Evolutionary conservation across 1,140 invertebrate genomes (phyloP), one percentile per base, ranked within the genome.

Genomic region (Nymphalis io): DNA sequence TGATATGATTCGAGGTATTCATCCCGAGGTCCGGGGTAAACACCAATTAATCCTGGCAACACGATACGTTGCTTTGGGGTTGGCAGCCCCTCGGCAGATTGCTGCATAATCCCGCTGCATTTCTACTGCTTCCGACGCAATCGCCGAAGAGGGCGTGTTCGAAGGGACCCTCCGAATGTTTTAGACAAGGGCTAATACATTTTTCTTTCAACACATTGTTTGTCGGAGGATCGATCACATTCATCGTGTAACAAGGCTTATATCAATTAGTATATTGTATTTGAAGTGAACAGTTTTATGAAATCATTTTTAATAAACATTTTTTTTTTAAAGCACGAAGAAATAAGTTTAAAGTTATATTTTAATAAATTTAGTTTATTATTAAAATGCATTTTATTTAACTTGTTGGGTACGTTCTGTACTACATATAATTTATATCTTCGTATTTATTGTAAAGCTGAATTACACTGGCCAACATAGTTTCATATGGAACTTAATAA

Each of bases 41-140:
- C 62, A 64, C 62, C 48, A 64, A 82, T 82, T 82, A 82, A 84
- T 83, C 82, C 78, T 73, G 75, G 80, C 79, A 86, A 90, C 84
- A 83, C 82, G 85, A 88, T 87, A 87, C 78, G 51, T 55, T 55
- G 51, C 72, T 62, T 70, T 72, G 76, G 76, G 74, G 77, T 73
- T 68, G 74, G 55, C 72, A 39, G 66, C 72, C 78, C 78, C 79
- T 79, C 74, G 64, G 76, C 84, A 88, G 83, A 87, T 89, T 86
- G 84, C 82, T 79, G 84, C 79, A 83, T 85, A 83, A 88, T 88
- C 85, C 81, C 80, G 61, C 53, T 89, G 87, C 88, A 89, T 86
- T 90, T 87, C 80, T 85, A 86, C 82, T 78, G 84, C 88, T 89
- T 90, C 88, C 78, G 80, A 82, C 81, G 80, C 79, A 76, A 85